A percentile compares a stretch with the other conserved stretches of the same genome.
phyloP scores from a whole-genome alignment of 1,140 invertebrate species.

The Drosophila nigrodunni region DNA sequence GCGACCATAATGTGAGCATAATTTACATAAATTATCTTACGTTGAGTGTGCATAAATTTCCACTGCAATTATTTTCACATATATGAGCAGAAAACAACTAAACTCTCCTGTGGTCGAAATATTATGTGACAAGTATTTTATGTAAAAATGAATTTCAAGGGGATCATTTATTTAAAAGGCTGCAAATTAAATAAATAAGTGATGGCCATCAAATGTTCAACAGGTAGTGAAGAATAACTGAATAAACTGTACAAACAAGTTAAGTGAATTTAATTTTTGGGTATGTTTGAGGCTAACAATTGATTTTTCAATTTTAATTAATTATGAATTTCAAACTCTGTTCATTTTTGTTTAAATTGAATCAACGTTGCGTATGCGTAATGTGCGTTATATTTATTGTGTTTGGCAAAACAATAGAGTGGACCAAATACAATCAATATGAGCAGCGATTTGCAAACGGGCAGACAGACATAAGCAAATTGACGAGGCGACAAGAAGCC shows the following conservation, averaged over 20 bases:
- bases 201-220: not conserved
- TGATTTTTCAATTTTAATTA: no score
- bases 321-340: no score
- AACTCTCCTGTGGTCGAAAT: not conserved
- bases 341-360: conserved; percentile 5
- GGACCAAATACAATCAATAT: conserved; percentile 26
- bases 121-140: not conserved
- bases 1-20: conserved; percentile 13
- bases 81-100: conserved; percentile 2
- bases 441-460: conserved; percentile 42
- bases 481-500: conserved; percentile 61
- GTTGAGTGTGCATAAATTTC: conserved; percentile 33
- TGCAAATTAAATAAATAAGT: not conserved
- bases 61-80: conserved; percentile 45
- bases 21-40: conserved; percentile 57
- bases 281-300: not conserved
- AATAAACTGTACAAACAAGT: not conserved
- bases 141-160: not conserved
- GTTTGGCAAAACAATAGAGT: conserved; percentile 34
- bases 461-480: conserved; percentile 50
- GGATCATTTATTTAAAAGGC: not conserved
- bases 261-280: no score
- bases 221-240: not conserved
- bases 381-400: conserved; percentile 30
- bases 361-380: conserved; percentile 25